These are phyloP conservation scores for Ceratina japonica DNA, from an alignment of 1,140 invertebrate species.

Conservation along the genomic window DNA sequence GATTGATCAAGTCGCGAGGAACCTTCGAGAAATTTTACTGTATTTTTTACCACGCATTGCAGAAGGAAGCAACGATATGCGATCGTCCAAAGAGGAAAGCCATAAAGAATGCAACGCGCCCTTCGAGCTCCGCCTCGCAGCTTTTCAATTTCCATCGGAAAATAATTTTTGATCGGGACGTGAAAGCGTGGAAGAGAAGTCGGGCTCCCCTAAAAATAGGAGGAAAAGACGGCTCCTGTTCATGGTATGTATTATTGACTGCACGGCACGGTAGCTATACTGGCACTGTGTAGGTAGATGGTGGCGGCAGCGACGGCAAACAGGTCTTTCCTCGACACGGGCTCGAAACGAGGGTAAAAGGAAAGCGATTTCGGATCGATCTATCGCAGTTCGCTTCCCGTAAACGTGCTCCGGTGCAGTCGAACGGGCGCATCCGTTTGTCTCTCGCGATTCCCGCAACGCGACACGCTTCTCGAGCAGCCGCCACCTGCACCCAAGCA, in stretches of 20 bases:
- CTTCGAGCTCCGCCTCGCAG: too few species aligned
- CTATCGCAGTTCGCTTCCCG: background rate
- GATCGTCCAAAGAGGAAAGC: too few species aligned
- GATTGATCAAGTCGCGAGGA: too few species aligned
- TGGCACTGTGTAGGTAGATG: too few species aligned
- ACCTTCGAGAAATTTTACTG: too few species aligned
- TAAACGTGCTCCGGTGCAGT: background rate
- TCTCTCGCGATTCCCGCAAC: constrained; percentile 8
- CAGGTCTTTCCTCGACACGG: background rate
- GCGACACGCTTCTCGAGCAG: constrained; percentile 4
- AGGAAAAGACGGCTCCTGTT: background rate
- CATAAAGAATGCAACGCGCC: too few species aligned
- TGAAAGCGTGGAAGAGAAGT: background rate
- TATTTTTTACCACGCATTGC: too few species aligned
- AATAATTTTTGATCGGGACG: background rate
- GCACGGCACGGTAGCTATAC: background rate
- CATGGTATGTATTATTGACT: too few species aligned
- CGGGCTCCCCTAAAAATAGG: background rate
- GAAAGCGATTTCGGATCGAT: constrained; percentile 39
- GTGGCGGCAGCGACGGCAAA: background rate
- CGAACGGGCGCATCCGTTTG: background rate
- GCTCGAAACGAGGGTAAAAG: background rate
- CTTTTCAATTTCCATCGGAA: background rate
- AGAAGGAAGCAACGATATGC: too few species aligned
- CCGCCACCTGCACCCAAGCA: constrained; percentile 1